Evolutionary conservation across 2,888 invertebrate genomes (phyloP).

Genomic region (Calephelis perditalis): DNA sequence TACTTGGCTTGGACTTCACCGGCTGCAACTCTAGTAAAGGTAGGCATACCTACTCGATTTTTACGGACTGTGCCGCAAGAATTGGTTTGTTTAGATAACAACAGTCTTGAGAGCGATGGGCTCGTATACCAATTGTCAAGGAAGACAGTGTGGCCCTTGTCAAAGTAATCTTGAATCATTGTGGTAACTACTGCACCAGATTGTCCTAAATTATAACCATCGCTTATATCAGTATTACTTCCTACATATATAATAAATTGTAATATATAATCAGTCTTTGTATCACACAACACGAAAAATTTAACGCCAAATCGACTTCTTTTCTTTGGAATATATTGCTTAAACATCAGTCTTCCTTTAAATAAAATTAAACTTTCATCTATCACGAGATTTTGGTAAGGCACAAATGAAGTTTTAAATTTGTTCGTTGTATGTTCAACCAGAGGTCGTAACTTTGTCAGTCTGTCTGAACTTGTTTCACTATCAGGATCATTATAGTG

Average conservation of each 20-base stretch:
- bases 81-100: conserved; percentile 3
- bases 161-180: conserved; percentile 14
- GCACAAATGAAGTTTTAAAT: conserved; percentile 13
- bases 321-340: conserved; percentile 14
- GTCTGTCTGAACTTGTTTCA: conserved; percentile 13
- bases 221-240: conserved; percentile 10
- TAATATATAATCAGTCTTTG: conserved; percentile 11
- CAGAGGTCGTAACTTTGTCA: conserved; percentile 5
- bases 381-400: conserved; percentile 12
- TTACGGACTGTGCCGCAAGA: conserved; percentile 1
- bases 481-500: conserved; percentile 10
- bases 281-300: neutral
- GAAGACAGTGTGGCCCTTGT: conserved; percentile 11
- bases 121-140: conserved; percentile 16
- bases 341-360: conserved; percentile 14
- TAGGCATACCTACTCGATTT: neutral
- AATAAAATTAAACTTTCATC: conserved; percentile 12
- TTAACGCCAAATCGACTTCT: conserved; percentile 13
- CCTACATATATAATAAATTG: conserved; percentile 15
- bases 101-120: conserved; percentile 5
- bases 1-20: conserved; percentile 1
- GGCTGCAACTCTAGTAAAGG: neutral
- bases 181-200: conserved; percentile 11
- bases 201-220: conserved; percentile 14
- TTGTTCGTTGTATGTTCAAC: conserved; percentile 14